Percentiles rank a stretch among this genome's conserved stretches.
Evolutionary conservation across 2,888 invertebrate species (phyloP).

Genomic region (Lucinisca nassula): DNA sequence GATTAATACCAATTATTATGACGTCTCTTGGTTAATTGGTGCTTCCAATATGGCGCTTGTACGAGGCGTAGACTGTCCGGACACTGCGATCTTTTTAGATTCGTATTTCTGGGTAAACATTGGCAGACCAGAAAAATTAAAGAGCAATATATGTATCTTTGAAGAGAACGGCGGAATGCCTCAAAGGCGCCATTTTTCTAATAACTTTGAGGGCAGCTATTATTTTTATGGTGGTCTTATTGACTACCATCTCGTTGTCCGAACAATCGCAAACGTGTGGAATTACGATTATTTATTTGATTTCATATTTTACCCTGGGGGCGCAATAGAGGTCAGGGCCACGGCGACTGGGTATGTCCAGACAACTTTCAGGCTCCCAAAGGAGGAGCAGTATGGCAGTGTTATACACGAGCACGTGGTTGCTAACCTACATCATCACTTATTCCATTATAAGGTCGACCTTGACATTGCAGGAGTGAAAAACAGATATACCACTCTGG

Average conservation of each 20-base stretch:
- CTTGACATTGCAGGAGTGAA: constrained; percentile 76
- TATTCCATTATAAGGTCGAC: constrained; percentile 82
- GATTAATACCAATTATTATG: constrained; percentile 72
- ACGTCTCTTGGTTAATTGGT: constrained; percentile 77
- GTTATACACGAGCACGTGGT: constrained; percentile 68
- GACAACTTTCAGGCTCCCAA: constrained; percentile 65
- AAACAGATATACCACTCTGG: constrained; percentile 74
- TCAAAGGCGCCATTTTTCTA: constrained; percentile 77
- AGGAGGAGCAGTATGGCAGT: constrained; percentile 72
- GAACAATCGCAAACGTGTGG: constrained; percentile 77
- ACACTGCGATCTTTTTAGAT: constrained; percentile 78
- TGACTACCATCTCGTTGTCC: constrained; percentile 77
- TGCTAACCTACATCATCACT: constrained; percentile 79
- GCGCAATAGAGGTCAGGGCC: constrained; percentile 77
- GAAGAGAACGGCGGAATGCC: constrained; percentile 80
- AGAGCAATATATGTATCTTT: constrained; percentile 81
- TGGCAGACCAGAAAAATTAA: constrained; percentile 49
- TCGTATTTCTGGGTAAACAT: constrained; percentile 70
- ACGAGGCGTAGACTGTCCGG: constrained; percentile 83
- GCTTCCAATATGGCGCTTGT: constrained; percentile 75
- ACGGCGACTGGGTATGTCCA: constrained; percentile 80
- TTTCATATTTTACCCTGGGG: constrained; percentile 81
- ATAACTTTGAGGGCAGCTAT: constrained; percentile 62
- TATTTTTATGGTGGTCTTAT: constrained; percentile 74
- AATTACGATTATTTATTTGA: constrained; percentile 84